Base-by-base conservation (phyloP, 1,140 invertebrate species). In the Trichonephila clavipes region DNA sequence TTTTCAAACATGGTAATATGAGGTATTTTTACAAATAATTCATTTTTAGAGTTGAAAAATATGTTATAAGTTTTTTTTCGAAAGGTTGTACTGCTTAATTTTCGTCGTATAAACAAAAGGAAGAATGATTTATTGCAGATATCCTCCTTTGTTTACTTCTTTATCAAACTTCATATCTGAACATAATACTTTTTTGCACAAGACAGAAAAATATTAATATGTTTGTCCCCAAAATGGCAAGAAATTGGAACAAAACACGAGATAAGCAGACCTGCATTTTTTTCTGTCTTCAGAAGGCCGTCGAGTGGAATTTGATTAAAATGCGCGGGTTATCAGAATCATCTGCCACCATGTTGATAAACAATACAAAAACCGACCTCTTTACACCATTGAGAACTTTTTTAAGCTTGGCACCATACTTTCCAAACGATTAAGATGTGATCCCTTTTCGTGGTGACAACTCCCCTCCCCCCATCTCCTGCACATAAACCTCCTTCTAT, bases 221-320 rank as follows among this genome's bases (percentile, higher is more conserved):
- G 72, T 34, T 77, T 77, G 72, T 40, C 34, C 72, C 72, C 72
- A 77, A 77, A 77, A 77, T 40, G n/a, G 61, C 12, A 77, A 28
- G 72, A 77, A 77, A 77, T n/a, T 77, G 72, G 72, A 77, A n/a
- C 72, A 40, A 77, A 28, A 77, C 34, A 28, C 0, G 72, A 77
- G 72, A 77, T 77, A 77, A 77, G 72, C 72, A 77, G 72, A 77
- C 72, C 72, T 77, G 72, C 72, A 77, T 77, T 77, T n/a, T 34
- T 21, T 7, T 51, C 16, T n/a, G 21, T 51, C 34, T 85, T 24
- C 58, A 6, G n/a, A 85, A 85, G 82, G 82, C 19, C 82, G 44
- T 19, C 6, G 51, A 59, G 51, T 64, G 18, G 18, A 19, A 51
- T 59, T 85, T 85, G 82, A 85, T 85, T n/a, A 85, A 77, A 77